Evolutionary conservation across 2,113 vertebrate species (phyloP), one percentile per base, ranked within the genome.

Genomic region (Dicaeum eximium): DNA sequence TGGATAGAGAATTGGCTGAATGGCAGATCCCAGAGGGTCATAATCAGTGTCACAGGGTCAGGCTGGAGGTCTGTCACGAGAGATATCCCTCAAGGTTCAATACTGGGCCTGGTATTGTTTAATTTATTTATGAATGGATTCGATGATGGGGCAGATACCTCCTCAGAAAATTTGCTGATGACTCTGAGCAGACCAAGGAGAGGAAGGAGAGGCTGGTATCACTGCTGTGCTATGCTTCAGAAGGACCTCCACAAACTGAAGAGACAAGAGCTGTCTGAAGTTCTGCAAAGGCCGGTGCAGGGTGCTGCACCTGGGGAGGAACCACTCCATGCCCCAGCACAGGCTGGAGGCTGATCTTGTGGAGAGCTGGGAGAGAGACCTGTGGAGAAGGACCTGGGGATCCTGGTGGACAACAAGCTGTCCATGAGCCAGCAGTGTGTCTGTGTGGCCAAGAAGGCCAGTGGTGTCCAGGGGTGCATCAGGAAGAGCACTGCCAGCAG

Each of bases 251-350:
- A 35, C 21, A 75, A 51, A 15, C 12, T 21, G 51, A 31, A 50
- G 25, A 25, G 4, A 58, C 17, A 40, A 35, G 23, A 24, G 6
- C 11, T 17, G 1, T 22, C 7, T 37, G 21, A 60, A 42, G 4
- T 42, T 50, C 30, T 16, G 13, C 35, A 66, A 56, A 30, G 24
- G 24, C 23, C 38, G 31, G 2, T 13, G 8, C 17, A n/a, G 11
- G 7, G 4, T 23, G 3, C 25, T 35, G 15, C 10, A 15, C 15
- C 9, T 22, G 11, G 31, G 25, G 1, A 58, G 17, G 17, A 44
- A 33, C 1, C 4, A 27, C 7, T 0, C 31, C 14, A 8, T 0
- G 25, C 11, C 44, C 7, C 14, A 58, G 44, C 7, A 22, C 5
- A 33, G 33, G 4, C 37, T 67, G 44, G 16, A 6, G 13, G n/a